Evolutionary conservation across 2,113 vertebrate genomes (phyloP).

Genomic region (Gallinago paraguaiae): DNA sequence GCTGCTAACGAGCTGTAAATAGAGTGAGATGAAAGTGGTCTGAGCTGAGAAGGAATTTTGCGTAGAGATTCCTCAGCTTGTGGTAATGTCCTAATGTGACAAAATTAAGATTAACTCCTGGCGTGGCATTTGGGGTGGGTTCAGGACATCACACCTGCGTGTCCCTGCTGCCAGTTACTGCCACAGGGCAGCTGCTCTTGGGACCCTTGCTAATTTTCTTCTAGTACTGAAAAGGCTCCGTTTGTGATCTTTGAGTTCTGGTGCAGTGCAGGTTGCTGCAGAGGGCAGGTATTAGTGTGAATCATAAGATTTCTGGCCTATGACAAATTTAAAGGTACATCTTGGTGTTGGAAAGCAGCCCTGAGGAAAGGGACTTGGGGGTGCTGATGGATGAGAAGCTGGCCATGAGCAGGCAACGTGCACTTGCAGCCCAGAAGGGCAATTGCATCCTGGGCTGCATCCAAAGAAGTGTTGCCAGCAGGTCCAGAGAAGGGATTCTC

Average conservation of each 20-base stretch:
- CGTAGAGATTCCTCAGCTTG: neutral
- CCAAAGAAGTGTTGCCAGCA: too few species aligned
- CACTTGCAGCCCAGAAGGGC: too few species aligned
- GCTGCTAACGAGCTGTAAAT: neutral
- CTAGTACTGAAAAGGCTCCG: neutral
- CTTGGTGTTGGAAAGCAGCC: too few species aligned
- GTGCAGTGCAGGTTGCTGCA: neutral
- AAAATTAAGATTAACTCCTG: neutral
- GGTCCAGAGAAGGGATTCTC: too few species aligned
- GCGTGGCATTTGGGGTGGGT: neutral
- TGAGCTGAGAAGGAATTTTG: neutral
- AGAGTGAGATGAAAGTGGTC: neutral
- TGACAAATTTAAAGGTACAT: neutral
- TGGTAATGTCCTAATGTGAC: neutral
- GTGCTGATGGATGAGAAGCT: too few species aligned
- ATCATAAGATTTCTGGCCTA: neutral
- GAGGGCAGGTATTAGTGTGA: neutral
- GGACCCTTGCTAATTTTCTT: neutral
- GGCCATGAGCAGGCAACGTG: too few species aligned
- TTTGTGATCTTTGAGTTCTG: neutral
- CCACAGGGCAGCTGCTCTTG: neutral
- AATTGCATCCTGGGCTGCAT: too few species aligned
- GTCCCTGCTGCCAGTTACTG: neutral
- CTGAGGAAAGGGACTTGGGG: too few species aligned
- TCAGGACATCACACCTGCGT: neutral